phyloP scores from a whole-genome alignment of 2,888 invertebrate species.

The Hoplodrina blanda region DNA sequence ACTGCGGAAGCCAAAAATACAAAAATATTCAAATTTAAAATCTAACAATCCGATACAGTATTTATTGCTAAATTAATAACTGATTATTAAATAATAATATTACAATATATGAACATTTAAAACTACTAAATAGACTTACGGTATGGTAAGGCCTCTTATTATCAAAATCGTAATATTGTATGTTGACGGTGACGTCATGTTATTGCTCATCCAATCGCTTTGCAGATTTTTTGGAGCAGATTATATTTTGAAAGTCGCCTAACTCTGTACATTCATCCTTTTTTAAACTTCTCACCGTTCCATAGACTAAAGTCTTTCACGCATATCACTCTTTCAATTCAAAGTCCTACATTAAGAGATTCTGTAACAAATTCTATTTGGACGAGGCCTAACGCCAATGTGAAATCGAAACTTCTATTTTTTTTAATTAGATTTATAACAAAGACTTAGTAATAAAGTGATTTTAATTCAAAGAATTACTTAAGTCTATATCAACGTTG shows the following conservation, averaged over 20 bases:
- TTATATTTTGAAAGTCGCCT: conserved; percentile 28
- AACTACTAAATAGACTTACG: conserved; percentile 72
- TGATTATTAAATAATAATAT: conserved; percentile 81
- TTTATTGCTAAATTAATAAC: conserved; percentile 74
- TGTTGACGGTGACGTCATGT: conserved; percentile 23
- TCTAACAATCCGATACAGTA: conserved; percentile 72
- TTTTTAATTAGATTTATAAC: not conserved
- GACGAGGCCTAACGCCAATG: conserved; percentile 41
- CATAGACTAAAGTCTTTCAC: conserved; percentile 34
- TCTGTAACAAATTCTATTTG: conserved; percentile 51
- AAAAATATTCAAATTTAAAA: conserved; percentile 67
- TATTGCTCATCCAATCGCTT: conserved; percentile 21
- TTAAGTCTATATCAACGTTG: conserved; percentile 17
- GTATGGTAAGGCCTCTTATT: conserved; percentile 80
- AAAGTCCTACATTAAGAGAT: conserved; percentile 52
- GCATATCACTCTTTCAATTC: conserved; percentile 32
- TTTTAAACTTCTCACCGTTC: conserved; percentile 31
- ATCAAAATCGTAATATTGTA: conserved; percentile 46
- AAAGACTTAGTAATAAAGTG: not conserved
- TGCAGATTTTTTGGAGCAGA: conserved; percentile 20
- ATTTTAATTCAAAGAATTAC: conserved; percentile 2
- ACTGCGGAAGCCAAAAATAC: conserved; percentile 78
- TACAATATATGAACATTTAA: conserved; percentile 73
- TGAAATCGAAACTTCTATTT: not conserved
- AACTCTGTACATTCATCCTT: conserved; percentile 52